Evolutionary conservation across 1,140 invertebrate genomes (phyloP).

Genomic region (Epicauta chinensis): DNA sequence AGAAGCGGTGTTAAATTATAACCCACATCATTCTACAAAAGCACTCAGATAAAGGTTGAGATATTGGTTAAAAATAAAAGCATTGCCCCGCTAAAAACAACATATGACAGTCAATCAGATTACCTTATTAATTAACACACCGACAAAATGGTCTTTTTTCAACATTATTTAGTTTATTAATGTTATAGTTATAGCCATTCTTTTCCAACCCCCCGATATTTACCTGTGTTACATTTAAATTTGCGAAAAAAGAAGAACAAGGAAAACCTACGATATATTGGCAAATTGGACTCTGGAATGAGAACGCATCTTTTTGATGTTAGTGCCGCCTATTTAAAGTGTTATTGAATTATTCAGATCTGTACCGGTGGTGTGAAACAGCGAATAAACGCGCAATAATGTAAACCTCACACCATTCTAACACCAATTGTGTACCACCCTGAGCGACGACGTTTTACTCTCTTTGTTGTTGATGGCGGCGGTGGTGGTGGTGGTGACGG

Average conservation of each 20-base stretch:
- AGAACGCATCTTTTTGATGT: slow-evolving; percentile 34
- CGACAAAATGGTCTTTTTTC: slow-evolving; percentile 22
- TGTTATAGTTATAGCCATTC: neutral
- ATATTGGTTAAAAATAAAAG: slow-evolving; percentile 34
- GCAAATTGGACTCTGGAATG: slow-evolving; percentile 8
- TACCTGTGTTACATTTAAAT: slow-evolving; percentile 26
- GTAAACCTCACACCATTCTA: slow-evolving; percentile 32
- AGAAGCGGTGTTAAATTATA: slow-evolving; percentile 27
- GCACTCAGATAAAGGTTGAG: slow-evolving; percentile 31
- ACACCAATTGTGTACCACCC: slow-evolving; percentile 19
- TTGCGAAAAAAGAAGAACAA: neutral
- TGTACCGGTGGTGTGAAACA: slow-evolving; percentile 35
- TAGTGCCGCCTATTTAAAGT: slow-evolving; percentile 36
- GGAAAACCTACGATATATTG: too few species aligned
- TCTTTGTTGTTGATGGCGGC: slow-evolving; percentile 12
- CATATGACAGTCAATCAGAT: slow-evolving; percentile 31
- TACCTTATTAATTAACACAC: slow-evolving; percentile 25
- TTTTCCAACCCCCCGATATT: neutral
- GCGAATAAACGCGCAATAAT: slow-evolving; percentile 36
- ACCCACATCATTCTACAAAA: slow-evolving; percentile 23
- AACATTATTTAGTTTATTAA: neutral
- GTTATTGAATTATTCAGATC: slow-evolving; percentile 39
- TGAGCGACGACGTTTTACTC: slow-evolving; percentile 17
- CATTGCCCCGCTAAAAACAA: slow-evolving; percentile 30
- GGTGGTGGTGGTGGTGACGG: too few species aligned